Evolutionary conservation across 2,113 vertebrate species (phyloP).

Genomic region (Synodontis membranacea): DNA sequence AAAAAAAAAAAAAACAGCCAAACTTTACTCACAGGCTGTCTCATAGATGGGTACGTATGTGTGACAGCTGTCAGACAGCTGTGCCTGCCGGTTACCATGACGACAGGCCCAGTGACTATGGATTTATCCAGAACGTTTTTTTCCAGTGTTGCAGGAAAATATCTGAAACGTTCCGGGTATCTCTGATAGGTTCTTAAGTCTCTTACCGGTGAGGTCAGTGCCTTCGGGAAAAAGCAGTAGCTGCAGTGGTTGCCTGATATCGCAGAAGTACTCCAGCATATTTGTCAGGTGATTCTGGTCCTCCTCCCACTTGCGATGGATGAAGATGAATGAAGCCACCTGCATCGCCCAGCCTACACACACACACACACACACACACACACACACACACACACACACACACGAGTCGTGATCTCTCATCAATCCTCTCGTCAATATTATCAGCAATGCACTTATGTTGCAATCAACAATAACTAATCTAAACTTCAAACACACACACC

Average conservation of each 20-base stretch:
- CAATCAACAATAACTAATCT: neutral
- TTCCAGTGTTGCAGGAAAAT: too few relatives aligned
- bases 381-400: slow-evolving; percentile 14
- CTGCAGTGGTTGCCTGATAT: slow-evolving; percentile 90
- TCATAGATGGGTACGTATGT: too few relatives aligned
- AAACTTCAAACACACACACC: neutral
- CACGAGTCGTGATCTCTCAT: neutral
- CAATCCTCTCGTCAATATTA: neutral
- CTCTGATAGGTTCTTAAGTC: neutral
- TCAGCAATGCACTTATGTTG: neutral
- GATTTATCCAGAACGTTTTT: neutral
- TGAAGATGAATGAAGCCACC: slow-evolving; percentile 92
- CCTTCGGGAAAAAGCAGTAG: slow-evolving; percentile 97
- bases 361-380: slow-evolving; percentile 31
- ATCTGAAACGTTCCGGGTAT: too few relatives aligned
- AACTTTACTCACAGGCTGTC: too few relatives aligned
- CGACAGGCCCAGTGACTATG: neutral
- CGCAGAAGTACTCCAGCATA: slow-evolving; percentile 96
- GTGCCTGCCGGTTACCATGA: neutral
- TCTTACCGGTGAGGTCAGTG: slow-evolving; percentile 93
- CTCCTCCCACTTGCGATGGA: slow-evolving; percentile 90
- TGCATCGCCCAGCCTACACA: slow-evolving; percentile 97
- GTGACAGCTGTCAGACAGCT: too few relatives aligned
- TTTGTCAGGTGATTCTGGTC: slow-evolving; percentile 88
- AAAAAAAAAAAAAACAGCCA: neutral